Evolutionary conservation across 1,140 invertebrate species (phyloP), one percentile per base, ranked within the genome.

Genomic region (Cyphomyrmex costatus): DNA sequence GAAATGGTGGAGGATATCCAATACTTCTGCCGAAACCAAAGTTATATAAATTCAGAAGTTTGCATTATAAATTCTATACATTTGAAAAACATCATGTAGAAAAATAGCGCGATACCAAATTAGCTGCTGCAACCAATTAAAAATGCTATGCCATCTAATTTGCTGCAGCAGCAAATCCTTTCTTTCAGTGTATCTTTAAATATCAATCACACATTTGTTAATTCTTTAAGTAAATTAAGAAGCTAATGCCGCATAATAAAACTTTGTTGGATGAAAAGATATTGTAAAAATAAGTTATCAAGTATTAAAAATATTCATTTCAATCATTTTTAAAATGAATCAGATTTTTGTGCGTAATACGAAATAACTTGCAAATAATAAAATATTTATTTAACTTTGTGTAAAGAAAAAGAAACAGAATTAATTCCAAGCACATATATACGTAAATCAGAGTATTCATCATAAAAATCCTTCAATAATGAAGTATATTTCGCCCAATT

Each of bases 271-370:
- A 56, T 8, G 14, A 46, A 46, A 63, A 63, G 10, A 36, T 33
- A 42, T 68, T 46, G n/a, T 70, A 68, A 33, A 36, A 66, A 66
- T 42, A 42, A 42, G 10, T 42, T 42, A 42, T 8, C 8, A 42
- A 42, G 36, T 8, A 76, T 36, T 24, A 46, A 76, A 58, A 76
- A 60, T 76, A 76, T 60, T 21, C 42, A 42, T 60, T 21, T 76
- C 21, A 10, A 21, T 6, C 0, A 27, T 36, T 76, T 49, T 60
- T 19, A 36, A 1, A 76, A 36, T 76, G 12, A 49, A 51, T 24
- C 21, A 60, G 3, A 60, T 46, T 61, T n/a, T 77, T 8, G 8
- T 16, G 53, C 2, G 19, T 27, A 0, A 21, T 77, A 14, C 16
- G 2, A 36, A 24, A 58, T 49, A 49, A 77, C 10, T 3, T 1